phyloP scores from a whole-genome alignment of 2,113 vertebrate genomes.

The Daubentonia madagascariensis region DNA sequence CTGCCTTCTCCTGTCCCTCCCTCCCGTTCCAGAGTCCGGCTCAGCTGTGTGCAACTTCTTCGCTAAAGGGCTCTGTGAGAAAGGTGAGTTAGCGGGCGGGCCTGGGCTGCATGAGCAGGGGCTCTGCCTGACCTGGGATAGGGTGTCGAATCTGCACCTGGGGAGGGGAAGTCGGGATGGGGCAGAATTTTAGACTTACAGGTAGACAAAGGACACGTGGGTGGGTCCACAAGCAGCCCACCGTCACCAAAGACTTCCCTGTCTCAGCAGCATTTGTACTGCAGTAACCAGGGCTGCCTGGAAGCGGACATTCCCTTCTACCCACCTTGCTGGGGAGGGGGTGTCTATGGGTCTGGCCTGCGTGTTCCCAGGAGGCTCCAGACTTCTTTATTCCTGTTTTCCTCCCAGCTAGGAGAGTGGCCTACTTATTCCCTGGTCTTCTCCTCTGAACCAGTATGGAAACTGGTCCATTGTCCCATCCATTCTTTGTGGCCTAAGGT shows the following conservation, averaged over 20 bases:
- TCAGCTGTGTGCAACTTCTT: conserved; percentile 45
- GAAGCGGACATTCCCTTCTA: not conserved
- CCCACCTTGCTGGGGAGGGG: not conserved
- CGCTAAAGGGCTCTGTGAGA: conserved; percentile 31
- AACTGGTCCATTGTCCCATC: too few relatives aligned
- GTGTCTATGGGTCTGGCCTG: not conserved
- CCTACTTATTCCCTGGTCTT: accelerated
- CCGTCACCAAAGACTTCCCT: too few relatives aligned
- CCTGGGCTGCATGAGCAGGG: accelerated
- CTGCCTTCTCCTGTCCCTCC: too few relatives aligned
- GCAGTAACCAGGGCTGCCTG: not conserved
- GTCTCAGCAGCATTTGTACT: accelerated
- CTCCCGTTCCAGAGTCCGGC: conserved; percentile 14
- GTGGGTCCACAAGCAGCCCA: not conserved
- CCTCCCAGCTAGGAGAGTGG: not conserved
- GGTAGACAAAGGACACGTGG: not conserved
- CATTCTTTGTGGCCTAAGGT: not conserved
- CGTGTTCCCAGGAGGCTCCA: not conserved
- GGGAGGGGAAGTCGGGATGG: not conserved
- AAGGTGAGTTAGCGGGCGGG: not conserved
- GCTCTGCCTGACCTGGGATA: not conserved
- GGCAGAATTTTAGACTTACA: not conserved
- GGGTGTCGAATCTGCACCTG: not conserved
- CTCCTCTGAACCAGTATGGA: not conserved
- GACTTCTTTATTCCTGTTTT: not conserved